A percentile compares a stretch with the other conserved stretches of the same genome.
Conservation (phyloP, 2,797 vertebrate genomes). For the Valencia hispanica region DNA sequence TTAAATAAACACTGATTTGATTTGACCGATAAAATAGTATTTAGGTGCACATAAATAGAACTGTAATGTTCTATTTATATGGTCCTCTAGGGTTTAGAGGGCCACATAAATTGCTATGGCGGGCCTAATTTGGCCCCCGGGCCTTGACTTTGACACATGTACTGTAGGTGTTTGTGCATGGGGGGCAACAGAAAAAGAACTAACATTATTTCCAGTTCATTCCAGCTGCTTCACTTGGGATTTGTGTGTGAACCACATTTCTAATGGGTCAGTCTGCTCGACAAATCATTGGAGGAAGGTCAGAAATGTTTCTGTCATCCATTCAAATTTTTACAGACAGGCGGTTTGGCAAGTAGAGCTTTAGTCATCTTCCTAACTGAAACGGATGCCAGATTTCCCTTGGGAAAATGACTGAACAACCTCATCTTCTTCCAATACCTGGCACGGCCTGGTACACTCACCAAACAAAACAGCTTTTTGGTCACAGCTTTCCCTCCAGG, state of each 20-base stretch:
- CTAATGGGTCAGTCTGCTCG: slow-evolving; percentile 67
- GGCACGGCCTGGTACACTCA: slow-evolving; percentile 55
- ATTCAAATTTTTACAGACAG: slow-evolving; percentile 35
- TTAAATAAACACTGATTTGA: too few species aligned
- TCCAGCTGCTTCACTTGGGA: slow-evolving; percentile 50
- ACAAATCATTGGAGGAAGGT: slow-evolving; percentile 74
- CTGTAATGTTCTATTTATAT: too few species aligned
- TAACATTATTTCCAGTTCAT: slow-evolving; percentile 73
- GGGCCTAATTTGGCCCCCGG: too few species aligned
- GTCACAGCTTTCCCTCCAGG: slow-evolving; percentile 28
- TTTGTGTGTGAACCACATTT: slow-evolving; percentile 61
- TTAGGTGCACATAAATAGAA: too few species aligned
- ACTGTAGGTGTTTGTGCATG: slow-evolving; percentile 61
- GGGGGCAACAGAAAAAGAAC: slow-evolving; percentile 60
- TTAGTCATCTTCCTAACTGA: slow-evolving; percentile 43
- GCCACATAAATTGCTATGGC: too few species aligned
- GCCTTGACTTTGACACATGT: too few species aligned
- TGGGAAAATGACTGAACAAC: slow-evolving; percentile 61
- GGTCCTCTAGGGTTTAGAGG: too few species aligned
- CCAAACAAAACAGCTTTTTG: slow-evolving; percentile 38
- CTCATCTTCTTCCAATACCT: slow-evolving; percentile 49
- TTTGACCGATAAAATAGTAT: too few species aligned
- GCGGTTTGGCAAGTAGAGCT: slow-evolving; percentile 48
- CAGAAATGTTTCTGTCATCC: slow-evolving; percentile 59
- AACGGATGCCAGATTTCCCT: slow-evolving; percentile 51